These are phyloP conservation scores for Papilio gigon DNA, from an alignment of 2,888 invertebrate genomes.

Conservation along the genomic window DNA sequence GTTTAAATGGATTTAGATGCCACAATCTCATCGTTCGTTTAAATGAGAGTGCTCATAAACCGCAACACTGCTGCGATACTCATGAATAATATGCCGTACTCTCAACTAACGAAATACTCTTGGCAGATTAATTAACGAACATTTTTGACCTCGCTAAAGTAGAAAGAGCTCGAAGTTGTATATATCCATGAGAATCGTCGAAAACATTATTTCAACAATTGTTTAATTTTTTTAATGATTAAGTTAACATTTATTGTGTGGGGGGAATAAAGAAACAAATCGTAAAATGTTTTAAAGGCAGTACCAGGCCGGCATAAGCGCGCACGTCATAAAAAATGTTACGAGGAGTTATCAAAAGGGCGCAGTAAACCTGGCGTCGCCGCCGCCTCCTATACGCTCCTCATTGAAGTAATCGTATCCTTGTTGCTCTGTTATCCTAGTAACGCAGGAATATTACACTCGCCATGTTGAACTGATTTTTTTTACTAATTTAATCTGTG, in stretches of 20 bases:
- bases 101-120: background rate
- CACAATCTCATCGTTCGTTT: slow-evolving; percentile 29
- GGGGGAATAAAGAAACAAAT: slow-evolving; percentile 30
- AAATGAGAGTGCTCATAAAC: slow-evolving; percentile 36
- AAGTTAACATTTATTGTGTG: too few species aligned
- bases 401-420: slow-evolving; percentile 50
- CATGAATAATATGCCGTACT: slow-evolving; percentile 35
- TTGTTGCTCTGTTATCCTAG: slow-evolving; percentile 47
- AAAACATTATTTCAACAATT: too few species aligned
- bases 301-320: slow-evolving; percentile 68
- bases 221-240: too few species aligned
- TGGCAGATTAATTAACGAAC: background rate
- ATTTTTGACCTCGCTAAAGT: too few species aligned
- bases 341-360: slow-evolving; percentile 75
- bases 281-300: slow-evolving; percentile 44
- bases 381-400: slow-evolving; percentile 63
- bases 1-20: slow-evolving; percentile 20
- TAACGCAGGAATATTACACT: slow-evolving; percentile 36
- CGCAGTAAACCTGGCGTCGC: slow-evolving; percentile 64
- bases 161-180: too few species aligned
- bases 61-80: slow-evolving; percentile 34
- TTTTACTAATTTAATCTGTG: background rate
- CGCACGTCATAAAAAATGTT: slow-evolving; percentile 71
- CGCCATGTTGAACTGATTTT: slow-evolving; percentile 23
- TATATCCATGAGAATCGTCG: too few species aligned